Evolutionary conservation across 2,888 invertebrate genomes (phyloP).

Genomic region (Drosophila colorata): DNA sequence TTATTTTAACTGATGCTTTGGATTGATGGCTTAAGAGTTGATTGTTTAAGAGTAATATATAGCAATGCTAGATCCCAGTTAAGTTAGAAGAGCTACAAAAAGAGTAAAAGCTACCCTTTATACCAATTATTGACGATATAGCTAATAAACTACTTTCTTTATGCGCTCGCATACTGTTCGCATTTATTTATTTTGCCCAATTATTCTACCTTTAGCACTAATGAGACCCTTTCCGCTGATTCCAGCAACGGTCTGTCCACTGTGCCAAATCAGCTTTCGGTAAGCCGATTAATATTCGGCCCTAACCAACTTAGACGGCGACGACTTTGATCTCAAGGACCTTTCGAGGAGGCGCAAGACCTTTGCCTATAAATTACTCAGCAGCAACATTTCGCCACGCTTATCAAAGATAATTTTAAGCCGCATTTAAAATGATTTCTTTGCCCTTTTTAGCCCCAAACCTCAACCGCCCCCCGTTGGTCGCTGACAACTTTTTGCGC

Average conservation of each 20-base stretch:
- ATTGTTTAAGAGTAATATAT: no score
- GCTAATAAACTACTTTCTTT: not conserved
- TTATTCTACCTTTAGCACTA: constrained; percentile 35
- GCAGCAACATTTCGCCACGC: constrained; percentile 69
- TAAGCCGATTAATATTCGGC: constrained; percentile 70
- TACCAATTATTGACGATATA: no score
- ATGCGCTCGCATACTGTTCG: not conserved
- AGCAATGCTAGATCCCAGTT: no score
- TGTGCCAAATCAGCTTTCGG: constrained; percentile 7
- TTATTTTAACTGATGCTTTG: no score
- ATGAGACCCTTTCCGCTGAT: constrained; percentile 6
- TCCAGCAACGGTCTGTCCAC: not conserved
- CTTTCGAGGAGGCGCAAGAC: constrained; percentile 51
- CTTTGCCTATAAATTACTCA: constrained; percentile 73
- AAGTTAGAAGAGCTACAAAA: no score
- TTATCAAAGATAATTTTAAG: constrained; percentile 79
- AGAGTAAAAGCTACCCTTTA: no score
- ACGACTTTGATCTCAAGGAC: constrained; percentile 69
- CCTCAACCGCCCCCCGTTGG: not conserved
- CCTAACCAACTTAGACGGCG: constrained; percentile 44
- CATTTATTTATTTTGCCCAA: constrained; percentile 32
- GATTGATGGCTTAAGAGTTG: no score
- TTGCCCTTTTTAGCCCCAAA: constrained; percentile 29
- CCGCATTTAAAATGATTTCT: constrained; percentile 78
- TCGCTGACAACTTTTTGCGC: constrained; percentile 40